phyloP scores from a whole-genome alignment of 2,888 invertebrate genomes.

The Seira musarum region DNA sequence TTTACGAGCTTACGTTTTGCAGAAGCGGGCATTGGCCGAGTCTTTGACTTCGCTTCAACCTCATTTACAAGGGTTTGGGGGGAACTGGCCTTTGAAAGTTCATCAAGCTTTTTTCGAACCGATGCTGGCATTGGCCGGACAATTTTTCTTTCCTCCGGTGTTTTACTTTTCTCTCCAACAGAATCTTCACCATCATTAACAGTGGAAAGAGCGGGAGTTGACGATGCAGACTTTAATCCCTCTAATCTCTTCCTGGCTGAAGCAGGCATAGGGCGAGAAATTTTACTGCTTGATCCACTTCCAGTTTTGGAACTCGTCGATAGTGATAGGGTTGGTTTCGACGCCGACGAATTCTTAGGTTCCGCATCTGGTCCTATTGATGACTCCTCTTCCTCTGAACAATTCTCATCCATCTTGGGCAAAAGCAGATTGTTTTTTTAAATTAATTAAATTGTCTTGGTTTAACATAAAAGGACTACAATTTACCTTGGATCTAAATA shows the following conservation, averaged over 20 bases:
- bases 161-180: not conserved
- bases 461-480: too few species aligned
- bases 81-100: not conserved
- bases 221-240: not conserved
- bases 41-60: not conserved
- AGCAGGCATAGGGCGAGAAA: slow-evolving; percentile 32
- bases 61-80: too few species aligned
- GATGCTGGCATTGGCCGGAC: slow-evolving; percentile 34
- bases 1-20: slow-evolving; percentile 40
- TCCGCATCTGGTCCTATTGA: not conserved
- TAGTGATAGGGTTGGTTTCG: not conserved
- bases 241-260: slow-evolving; percentile 23
- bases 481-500: too few species aligned
- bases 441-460: not conserved
- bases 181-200: not conserved
- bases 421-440: not conserved
- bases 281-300: not conserved
- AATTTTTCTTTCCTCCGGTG: not conserved
- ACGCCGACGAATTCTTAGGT: not conserved
- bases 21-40: slow-evolving; percentile 38
- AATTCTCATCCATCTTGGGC: not conserved
- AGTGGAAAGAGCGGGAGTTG: not conserved
- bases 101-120: slow-evolving; percentile 5
- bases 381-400: not conserved
- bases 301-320: too few species aligned